Conservation (phyloP, 2,888 invertebrate genomes). For the Tetheella fluctuosa region DNA sequence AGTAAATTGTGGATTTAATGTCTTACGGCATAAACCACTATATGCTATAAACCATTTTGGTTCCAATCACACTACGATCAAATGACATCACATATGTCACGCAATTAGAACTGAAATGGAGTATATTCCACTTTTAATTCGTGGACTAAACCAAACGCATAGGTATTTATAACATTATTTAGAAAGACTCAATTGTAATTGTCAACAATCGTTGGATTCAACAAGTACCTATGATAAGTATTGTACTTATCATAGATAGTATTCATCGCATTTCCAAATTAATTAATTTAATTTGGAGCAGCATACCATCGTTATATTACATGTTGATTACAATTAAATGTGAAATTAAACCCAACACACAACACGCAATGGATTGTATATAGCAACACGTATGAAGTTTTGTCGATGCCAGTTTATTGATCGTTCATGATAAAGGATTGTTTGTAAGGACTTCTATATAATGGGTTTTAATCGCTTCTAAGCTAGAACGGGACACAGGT, state of each 20-base stretch:
- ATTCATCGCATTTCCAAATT: no score
- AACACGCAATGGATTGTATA: conserved; percentile 3
- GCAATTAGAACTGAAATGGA: no score
- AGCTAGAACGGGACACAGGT: conserved; percentile 34
- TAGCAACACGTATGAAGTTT: background rate
- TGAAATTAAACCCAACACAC: background rate
- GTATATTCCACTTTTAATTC: no score
- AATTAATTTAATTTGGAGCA: no score
- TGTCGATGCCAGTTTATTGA: conserved; percentile 14
- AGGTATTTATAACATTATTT: no score
- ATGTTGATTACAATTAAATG: background rate
- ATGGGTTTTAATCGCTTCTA: conserved; percentile 2
- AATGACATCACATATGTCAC: no score
- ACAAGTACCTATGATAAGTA: background rate
- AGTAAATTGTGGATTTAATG: background rate
- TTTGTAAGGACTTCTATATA: background rate
- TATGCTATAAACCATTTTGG: no score
- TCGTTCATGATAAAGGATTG: conserved; percentile 7
- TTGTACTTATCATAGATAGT: background rate
- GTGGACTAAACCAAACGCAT: no score
- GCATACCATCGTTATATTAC: background rate
- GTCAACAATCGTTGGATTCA: background rate
- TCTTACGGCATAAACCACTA: no score
- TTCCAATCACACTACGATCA: no score
- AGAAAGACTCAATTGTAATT: no score